Evolutionary conservation across 2,797 vertebrate species (phyloP).

Genomic region (Steatocranus sp.): DNA sequence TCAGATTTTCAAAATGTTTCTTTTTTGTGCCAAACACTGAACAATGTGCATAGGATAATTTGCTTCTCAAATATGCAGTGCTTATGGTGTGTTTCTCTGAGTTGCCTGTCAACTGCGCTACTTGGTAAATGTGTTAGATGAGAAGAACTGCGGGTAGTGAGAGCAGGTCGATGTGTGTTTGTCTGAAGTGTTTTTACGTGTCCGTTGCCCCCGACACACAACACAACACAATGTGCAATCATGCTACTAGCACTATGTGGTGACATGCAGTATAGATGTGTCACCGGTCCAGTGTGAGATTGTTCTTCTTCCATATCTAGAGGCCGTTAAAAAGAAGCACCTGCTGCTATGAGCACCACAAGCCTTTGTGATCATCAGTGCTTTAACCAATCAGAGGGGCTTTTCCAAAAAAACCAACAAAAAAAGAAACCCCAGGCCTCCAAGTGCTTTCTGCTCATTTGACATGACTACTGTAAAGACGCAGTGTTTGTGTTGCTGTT

Average conservation of each 20-base stretch:
- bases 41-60: constrained; percentile 38
- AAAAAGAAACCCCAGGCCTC: constrained; percentile 46
- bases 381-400: constrained; percentile 73
- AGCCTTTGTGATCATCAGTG: constrained; percentile 77
- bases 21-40: constrained; percentile 59
- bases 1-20: constrained; percentile 29
- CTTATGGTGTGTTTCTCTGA: constrained; percentile 55
- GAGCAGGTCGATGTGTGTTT: constrained; percentile 47
- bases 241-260: constrained; percentile 63
- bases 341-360: constrained; percentile 73
- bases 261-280: constrained; percentile 57
- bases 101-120: constrained; percentile 44
- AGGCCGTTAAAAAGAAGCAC: constrained; percentile 67
- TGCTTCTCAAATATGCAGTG: constrained; percentile 58
- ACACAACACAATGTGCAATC: constrained; percentile 49
- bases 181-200: constrained; percentile 59
- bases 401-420: not conserved
- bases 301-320: constrained; percentile 60
- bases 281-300: constrained; percentile 59
- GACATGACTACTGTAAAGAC: constrained; percentile 65
- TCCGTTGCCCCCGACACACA: constrained; percentile 12
- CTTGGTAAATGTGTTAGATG: constrained; percentile 54
- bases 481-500: constrained; percentile 71
- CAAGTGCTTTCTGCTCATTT: constrained; percentile 70
- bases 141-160: constrained; percentile 47